Evolutionary conservation across 2,797 vertebrate species (phyloP), one percentile per base, ranked within the genome.

Genomic region (Acrossocheilus fasciatus): DNA sequence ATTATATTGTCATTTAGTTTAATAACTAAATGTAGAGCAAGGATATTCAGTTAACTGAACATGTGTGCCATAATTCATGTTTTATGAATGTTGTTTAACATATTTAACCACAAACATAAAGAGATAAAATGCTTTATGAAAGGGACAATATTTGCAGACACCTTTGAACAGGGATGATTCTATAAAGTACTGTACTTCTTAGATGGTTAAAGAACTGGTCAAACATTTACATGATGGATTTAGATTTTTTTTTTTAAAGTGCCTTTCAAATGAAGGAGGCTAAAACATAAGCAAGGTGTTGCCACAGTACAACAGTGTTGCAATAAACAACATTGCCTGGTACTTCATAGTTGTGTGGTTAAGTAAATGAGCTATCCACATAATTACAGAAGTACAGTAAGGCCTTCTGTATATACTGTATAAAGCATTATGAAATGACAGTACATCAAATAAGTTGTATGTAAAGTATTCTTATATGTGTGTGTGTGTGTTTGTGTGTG

Each of bases 61-160:
- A 11, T 23, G 39, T 75, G 34, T 80, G 66, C 23, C 45, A 52
- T 50, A 20, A 23, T 23, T 59, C 0, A 47, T 30, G 9, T 54
- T 34, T 26, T 23, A 10, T 26, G 1, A 41, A 54, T 14, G 54
- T 36, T 34, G 76, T 26, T 59, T 9, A 72, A 62, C 39, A 72
- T 72, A 20, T 17, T 45, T 2, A 4, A 45, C 26, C 66, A 79
- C 84, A 62, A 76, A 52, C 36, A 78, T 34, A 72, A 59, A 45
- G 4, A 34, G 17, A 6, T 30, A 7, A 69, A 68, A 30, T 9
- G 23, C 9, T 69, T n/a, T 41, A 52, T 23, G 34, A 84, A 77
- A 54, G 4, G 10, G 73, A 11, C 41, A 77, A 68, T 70, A 78
- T 78, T 85, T 78, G 75, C 23, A 45, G 64, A 85, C 17, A 54